Evolutionary conservation across 30 jellyfish, hydroid and myxozoan genomes (phyloP), one percentile per base, ranked within the genome.

Genomic region (Hydra vulgaris): DNA sequence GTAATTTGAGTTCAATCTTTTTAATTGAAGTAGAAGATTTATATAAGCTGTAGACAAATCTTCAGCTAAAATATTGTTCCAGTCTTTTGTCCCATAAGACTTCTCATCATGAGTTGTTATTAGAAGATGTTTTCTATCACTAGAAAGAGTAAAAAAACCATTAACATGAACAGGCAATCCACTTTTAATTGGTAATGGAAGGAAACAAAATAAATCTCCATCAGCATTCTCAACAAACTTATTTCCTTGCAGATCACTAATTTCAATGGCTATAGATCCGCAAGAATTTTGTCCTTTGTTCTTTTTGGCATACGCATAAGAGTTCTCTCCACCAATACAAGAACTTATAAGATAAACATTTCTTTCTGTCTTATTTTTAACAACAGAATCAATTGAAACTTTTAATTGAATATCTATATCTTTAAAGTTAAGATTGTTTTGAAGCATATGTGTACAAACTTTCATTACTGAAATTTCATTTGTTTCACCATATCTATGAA

Each of bases 81-180:
- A 78, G n/a, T 78, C 83, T 52, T 7, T 78, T 17, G 27, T 21
- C 54, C 79, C 79, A 78, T 53, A 61, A 17, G 26, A 5, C 53
- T 78, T 78, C 54, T 80, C 84, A 7, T 80, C 87, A 8, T 26
- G 70, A 4, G 84, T 80, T 61, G 22, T 23, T 19, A 23, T 74
- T 15, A 23, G 26, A 21, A 80, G 22, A 25, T 66, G 83, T 26
- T 80, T 83, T 18, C 96, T 76, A 54, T 88, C 90, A 1, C 72
- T 74, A 22, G 96, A 70, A 1, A 88, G 76, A 8, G 88, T 91
- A 84, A 89, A 89, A 0, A 90, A 81, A 26, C 95, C 85, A 72
- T 89, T 89, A 19, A 89, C 74, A 69, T 89, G 96, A 40, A 89
- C 95, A 66, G 82, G 85, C 8, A 89, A 81, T 18, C 71, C 74